Percentiles rank a stretch among this genome's conserved stretches.
These are phyloP conservation scores for Sinosuthora webbiana DNA, from an alignment of 2,113 vertebrate genomes.

Conservation along the genomic window DNA sequence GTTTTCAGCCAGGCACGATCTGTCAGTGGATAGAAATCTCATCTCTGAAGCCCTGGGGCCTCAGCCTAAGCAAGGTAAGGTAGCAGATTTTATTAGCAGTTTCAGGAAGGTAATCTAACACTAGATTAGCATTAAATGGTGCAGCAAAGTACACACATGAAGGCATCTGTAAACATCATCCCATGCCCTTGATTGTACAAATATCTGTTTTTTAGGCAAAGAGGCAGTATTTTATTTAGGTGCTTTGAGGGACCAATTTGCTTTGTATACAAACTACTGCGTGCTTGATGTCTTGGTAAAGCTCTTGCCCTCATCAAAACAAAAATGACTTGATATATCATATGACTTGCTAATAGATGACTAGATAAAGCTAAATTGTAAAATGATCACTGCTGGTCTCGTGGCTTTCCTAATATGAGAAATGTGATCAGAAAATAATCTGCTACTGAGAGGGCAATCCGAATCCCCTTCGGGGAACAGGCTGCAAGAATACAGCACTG, in stretches of 20 bases:
- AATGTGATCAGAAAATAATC: conserved; percentile 65
- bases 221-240: conserved; percentile 7
- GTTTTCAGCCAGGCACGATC: conserved; percentile 1
- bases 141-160: not conserved
- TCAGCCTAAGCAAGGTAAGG: not conserved
- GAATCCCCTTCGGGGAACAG: conserved; percentile 44
- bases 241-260: not conserved
- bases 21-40: conserved; percentile 17
- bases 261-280: conserved; percentile 20
- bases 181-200: not conserved
- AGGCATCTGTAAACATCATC: not conserved
- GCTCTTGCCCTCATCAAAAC: conserved; percentile 17
- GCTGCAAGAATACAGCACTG: not conserved
- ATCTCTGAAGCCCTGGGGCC: conserved; percentile 7
- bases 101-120: conserved; percentile 40
- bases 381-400: conserved; percentile 34
- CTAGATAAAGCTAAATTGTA: conserved; percentile 55
- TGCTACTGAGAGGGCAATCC: conserved; percentile 27
- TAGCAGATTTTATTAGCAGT: conserved; percentile 16
- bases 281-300: conserved; percentile 51
- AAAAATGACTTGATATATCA: conserved; percentile 15
- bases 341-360: conserved; percentile 43
- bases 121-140: conserved; percentile 44
- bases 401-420: conserved; percentile 23
- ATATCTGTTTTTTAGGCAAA: not conserved